Evolutionary conservation across 2,797 vertebrate species (phyloP), one percentile per base, ranked within the genome.

Genomic region (Mormyrops boulengeri): DNA sequence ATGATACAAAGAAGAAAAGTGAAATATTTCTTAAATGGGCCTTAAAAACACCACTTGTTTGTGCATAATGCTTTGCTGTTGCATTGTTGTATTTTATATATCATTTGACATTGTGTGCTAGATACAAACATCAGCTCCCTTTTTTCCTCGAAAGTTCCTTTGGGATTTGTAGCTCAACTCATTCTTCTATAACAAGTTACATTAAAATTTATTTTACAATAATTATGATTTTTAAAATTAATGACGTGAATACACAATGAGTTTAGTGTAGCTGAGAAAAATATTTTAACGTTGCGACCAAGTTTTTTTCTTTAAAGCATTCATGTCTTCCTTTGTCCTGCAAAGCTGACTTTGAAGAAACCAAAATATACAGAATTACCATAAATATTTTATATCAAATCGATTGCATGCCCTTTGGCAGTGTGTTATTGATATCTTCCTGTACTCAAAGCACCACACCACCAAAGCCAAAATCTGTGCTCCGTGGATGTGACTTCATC

Each of bases 81-180:
- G 50, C 60, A 80, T 17, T 89, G 88, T 86, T 92, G 89, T 69
- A 60, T 1, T 89, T 89, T 34, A 55, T 49, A 92, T 91, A 93
- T 92, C 92, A 93, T 88, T 87, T 92, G 92, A 88, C 34, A 50
- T 6, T 19, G 80, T 50, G 19, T 85, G 22, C 6, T 22, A 38
- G 44, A 26, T 47, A 84, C n/a, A 50, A 85, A 85, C 44, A 12
- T 85, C n/a, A 11, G 2, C 4, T 82, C 53, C 85, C 85, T 88
- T 34, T 62, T 90, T 90, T 92, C 92, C 91, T 91, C 91, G 88
- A 80, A 89, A 47, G 89, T 91, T 77, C 6, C 38, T 44, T 41
- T 44, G 38, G 2, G 17, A 14, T 44, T 80, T 80, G 14, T 41
- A 44, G 66, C 26, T 14, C 3, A 12, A 69, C 12, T 69, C 11